These are phyloP conservation scores for Pogonomyrmex barbatus DNA, from an alignment of 1,140 invertebrate species.

Conservation along the genomic window DNA sequence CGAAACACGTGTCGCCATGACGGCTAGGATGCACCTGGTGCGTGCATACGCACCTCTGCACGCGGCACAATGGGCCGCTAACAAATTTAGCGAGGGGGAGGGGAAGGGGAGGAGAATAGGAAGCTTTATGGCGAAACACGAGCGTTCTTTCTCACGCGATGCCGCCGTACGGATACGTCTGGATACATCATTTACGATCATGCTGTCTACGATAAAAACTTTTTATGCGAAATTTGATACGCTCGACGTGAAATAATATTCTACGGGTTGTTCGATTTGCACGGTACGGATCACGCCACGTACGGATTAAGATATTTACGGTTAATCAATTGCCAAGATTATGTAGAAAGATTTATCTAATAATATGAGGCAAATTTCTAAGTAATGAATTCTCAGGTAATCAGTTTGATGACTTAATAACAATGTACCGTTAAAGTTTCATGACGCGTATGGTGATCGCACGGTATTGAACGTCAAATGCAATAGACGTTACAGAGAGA, in stretches of 20 bases:
- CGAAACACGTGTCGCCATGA: conserved; percentile 74
- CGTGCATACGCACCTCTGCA: conserved; percentile 68
- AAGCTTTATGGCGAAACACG: conserved; percentile 71
- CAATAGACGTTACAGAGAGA: conserved; percentile 18
- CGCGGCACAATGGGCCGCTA: conserved; percentile 70
- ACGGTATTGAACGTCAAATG: conserved; percentile 34
- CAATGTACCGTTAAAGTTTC: neutral
- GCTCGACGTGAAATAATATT: conserved; percentile 2
- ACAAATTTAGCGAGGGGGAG: conserved; percentile 71
- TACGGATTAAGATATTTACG: conserved; percentile 17
- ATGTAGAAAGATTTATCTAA: conserved; percentile 4
- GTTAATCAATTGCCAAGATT: conserved; percentile 10
- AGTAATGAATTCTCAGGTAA: conserved; percentile 10
- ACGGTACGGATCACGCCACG: neutral
- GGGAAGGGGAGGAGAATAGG: neutral
- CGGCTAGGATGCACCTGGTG: conserved; percentile 75
- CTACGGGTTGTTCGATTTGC: conserved; percentile 12
- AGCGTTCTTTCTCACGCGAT: conserved; percentile 74
- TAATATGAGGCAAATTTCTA: neutral
- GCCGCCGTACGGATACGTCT: conserved; percentile 2
- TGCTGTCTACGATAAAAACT: neutral
- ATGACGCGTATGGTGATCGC: neutral
- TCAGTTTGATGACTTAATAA: conserved; percentile 48
- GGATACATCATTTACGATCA: conserved; percentile 32
- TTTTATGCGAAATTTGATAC: conserved; percentile 38